Evolutionary conservation across 2,113 vertebrate genomes (phyloP), one percentile per base, ranked within the genome.

Genomic region (Crotalus tigris): DNA sequence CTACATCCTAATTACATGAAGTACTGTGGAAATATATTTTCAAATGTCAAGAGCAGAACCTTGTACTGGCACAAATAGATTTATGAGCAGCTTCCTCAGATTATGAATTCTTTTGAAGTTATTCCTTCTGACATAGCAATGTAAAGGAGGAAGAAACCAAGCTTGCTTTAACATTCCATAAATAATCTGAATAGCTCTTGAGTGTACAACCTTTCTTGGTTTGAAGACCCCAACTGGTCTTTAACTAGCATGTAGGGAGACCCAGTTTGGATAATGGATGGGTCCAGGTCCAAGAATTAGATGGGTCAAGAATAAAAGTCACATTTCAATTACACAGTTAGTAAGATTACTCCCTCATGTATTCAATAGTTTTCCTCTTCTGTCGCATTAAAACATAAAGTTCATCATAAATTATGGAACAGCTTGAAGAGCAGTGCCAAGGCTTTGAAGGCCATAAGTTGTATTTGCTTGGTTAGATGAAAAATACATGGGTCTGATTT

Each of bases 11-110:
- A 87, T 61, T 91, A 91, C 39, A 86, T 57, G 81, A 57, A 59
- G 46, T 86, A n/a, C 54, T 44, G 29, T 91, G 81, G 81, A 87
- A 91, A 87, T 86, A 46, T 87, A 91, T 87, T 91, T 91, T 86
- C 53, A 91, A 59, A 91, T 91, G 91, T 86, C 91, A 86, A n/a
- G 81, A 86, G 91, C 81, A 87, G 39, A 58, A 58, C 13, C n/a
- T 46, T 91, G 54, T 58, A 29, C 49, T 87, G 24, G 26, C 26
- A 59, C 46, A 86, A 87, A 87, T 49, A 59, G 55, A 91, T 58
- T 91, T 85, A n/a, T 49, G 54, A 10, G 39, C 26, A 86, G 55
- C 15, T 87, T 19, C 81, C 39, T 87, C 54, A 23, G 26, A 87
- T 59, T 17, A 8, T 59, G 55, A 54, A 51, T 81, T 81, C 75